Evolutionary conservation across 2,797 vertebrate genomes (phyloP).

Genomic region (Lemur catta): DNA sequence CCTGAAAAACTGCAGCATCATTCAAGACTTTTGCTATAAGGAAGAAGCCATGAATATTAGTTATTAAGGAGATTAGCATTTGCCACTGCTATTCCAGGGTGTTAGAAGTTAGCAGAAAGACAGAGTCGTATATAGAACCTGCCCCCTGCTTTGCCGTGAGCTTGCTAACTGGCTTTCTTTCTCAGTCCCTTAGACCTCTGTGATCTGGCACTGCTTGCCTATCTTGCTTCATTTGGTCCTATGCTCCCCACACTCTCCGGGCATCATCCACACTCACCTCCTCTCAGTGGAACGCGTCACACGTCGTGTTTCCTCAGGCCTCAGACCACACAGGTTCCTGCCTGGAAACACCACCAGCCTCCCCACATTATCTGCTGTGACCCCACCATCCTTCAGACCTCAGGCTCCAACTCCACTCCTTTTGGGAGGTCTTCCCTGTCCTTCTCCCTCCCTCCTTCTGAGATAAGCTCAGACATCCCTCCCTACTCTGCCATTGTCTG

Average conservation of each 20-base stretch:
- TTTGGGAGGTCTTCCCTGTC: background rate
- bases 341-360: background rate
- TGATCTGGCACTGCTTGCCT: no score
- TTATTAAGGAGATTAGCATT: background rate
- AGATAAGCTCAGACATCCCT: no score
- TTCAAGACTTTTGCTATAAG: background rate
- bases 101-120: background rate
- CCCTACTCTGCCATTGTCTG: background rate
- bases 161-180: background rate
- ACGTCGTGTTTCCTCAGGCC: background rate
- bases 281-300: background rate
- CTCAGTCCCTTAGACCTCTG: background rate
- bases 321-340: fast-evolving
- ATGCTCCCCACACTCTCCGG: fast-evolving
- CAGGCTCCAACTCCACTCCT: background rate
- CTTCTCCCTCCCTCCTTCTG: background rate
- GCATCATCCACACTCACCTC: background rate
- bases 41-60: background rate
- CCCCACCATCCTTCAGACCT: background rate
- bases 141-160: background rate
- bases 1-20: background rate
- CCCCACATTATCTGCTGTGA: background rate
- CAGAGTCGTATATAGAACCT: fast-evolving
- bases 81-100: background rate
- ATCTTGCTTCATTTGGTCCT: no score